Base-by-base conservation (phyloP, 2,113 vertebrate species). In the Dunckerocampus dactyliophorus region DNA sequence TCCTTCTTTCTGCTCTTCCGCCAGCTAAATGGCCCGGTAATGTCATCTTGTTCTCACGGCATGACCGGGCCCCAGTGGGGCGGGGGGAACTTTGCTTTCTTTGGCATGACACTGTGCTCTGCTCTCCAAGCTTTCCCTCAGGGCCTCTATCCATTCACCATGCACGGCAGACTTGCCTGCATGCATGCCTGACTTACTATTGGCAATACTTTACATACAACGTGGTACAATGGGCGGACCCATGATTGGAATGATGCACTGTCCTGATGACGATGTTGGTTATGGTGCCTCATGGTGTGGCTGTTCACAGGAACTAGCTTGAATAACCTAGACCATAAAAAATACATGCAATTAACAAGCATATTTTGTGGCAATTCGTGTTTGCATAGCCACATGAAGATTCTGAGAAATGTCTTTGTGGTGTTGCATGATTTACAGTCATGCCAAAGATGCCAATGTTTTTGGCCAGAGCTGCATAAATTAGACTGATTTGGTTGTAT, bases 161-260 rank as follows among this genome's bases (percentile, higher is more conserved):
- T 42, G 37, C n/a, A 42, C 77, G 34, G 72, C 79, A 59, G 71
- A 76, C 70, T 59, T 46, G 77, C 74, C 67, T 69, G 75, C 7
- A 64, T 80, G 82, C 80, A 79, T 37, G 69, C 81, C 75, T 76
- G 76, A 88, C 83, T 89, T 76, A 85, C 83, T 85, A 79, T 72
- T 56, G 72, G 84, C 80, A 84, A 85, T 88, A 89, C 87, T 88
- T 88, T 85, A 87, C 85, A 85, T 84, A 82, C 85, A 80, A 83
- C 16, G 31, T 17, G 78, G 75, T 77, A 67, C 67, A 85, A 86
- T 79, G 68, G 82, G 69, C 80, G 77, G 79, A 88, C 87, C 88
- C 87, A 87, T 90, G 86, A 89, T 83, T 82, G 80, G 84, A 87
- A 88, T 88, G 86, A 85, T 87, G 82, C 84, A 82, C 79, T 62